Conservation (phyloP, 2,113 vertebrate genomes). For the Elephantulus edwardii region DNA sequence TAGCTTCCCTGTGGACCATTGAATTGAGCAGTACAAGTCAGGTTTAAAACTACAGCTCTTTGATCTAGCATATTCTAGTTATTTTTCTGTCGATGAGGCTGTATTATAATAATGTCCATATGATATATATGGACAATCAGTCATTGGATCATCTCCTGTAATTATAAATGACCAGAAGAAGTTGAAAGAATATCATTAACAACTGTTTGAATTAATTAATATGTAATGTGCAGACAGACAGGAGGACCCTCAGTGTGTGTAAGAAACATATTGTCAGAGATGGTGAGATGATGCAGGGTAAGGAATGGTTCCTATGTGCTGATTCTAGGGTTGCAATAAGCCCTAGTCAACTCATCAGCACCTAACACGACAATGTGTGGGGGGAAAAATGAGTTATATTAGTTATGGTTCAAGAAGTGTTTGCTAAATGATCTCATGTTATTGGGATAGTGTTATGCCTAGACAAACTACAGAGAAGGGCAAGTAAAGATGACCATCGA, state of each 20-base stretch:
- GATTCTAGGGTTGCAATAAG: neutral
- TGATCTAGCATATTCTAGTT: neutral
- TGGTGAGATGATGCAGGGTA: neutral
- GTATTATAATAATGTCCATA: neutral
- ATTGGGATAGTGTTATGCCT: neutral
- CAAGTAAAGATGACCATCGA: neutral
- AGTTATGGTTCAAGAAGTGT: neutral
- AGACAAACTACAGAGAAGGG: neutral
- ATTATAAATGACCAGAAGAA: neutral
- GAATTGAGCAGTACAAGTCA: neutral
- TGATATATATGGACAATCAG: neutral
- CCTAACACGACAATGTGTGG: neutral
- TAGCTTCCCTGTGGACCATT: neutral
- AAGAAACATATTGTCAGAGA: neutral
- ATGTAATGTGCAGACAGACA: neutral
- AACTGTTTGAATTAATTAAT: neutral
- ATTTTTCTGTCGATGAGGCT: neutral
- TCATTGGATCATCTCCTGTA: neutral
- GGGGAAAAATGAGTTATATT: constrained; percentile 7
- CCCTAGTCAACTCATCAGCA: neutral
- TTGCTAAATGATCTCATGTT: neutral
- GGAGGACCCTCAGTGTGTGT: constrained; percentile 1
- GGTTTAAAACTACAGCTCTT: neutral
- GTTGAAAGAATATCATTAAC: neutral
- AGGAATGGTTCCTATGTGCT: too few relatives aligned